Conservation (phyloP, 2,113 vertebrate species). For the Oryzias woworae region DNA sequence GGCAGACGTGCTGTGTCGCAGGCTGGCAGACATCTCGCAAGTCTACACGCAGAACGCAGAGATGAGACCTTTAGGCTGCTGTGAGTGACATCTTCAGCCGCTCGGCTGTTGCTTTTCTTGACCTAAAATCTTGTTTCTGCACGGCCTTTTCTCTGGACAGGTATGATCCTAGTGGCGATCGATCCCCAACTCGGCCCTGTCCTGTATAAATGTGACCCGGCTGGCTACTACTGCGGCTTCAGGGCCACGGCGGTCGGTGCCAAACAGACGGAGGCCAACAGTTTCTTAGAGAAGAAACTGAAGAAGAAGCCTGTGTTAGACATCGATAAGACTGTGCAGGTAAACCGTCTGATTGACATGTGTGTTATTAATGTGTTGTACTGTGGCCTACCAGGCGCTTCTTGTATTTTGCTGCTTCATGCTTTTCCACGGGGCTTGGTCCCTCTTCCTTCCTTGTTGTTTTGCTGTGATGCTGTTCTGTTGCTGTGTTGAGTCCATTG, state of each 20-base stretch:
- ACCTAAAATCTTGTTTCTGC: not conserved
- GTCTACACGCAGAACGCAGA: conserved; percentile 84
- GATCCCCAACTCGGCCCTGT: conserved; percentile 76
- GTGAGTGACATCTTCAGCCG: conserved; percentile 66
- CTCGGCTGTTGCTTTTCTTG: not conserved
- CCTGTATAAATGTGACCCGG: conserved; percentile 80
- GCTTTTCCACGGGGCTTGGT: no score
- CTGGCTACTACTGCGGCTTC: conserved; percentile 81
- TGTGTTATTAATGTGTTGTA: not conserved
- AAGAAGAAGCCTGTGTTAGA: conserved; percentile 75
- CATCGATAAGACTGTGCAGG: conserved; percentile 72
- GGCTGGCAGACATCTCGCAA: conserved; percentile 80
- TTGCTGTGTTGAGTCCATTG: no score
- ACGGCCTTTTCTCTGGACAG: conserved; percentile 37
- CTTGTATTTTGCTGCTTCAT: no score
- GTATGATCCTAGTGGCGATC: conserved; percentile 78
- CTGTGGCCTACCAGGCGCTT: not conserved
- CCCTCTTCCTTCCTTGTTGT: no score
- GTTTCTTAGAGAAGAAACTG: conserved; percentile 81
- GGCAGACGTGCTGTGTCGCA: conserved; percentile 75
- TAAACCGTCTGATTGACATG: conserved; percentile 24
- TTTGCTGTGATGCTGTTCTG: no score
- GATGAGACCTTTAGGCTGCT: conserved; percentile 83
- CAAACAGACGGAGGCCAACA: conserved; percentile 79
- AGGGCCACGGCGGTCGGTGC: conserved; percentile 74